Base-by-base conservation (phyloP, 2,113 vertebrate genomes). In the Catagonus wagneri region DNA sequence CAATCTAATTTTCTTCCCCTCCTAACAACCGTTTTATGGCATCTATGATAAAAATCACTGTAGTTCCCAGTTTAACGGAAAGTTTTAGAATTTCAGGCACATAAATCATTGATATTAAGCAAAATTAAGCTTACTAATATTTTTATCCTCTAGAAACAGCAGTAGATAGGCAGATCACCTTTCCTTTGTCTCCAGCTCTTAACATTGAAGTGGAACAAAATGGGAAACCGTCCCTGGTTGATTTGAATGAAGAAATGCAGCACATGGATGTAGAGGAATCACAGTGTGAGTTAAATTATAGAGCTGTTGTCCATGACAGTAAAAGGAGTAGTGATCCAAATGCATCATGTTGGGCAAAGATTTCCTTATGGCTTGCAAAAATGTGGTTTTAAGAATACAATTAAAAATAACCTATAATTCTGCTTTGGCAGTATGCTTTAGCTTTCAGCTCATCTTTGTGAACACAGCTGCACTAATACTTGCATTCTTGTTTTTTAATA, bases 181-280 rank as follows among this genome's bases (percentile, higher is more conserved):
- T 99, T 98, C 99, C 99, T 94, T 98, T 99, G 96, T 99, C 99
- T 97, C 99, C 98, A 96, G 98, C 99, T 96, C 99, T 99, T 98
- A 99, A 99, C 97, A 98, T 99, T 96, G 99, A 99, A 86, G 98
- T 99, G 79, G 99, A 99, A 98, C 99, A 99, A 98, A 99, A 99
- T 93, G 99, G 99, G 86, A 99, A 98, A 97, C 98, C 99, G 71
- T 98, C 98, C 69, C 95, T 99, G 95, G 98, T 99, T 80, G 99
- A 99, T 98, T 99, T 99, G 96, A 98, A 97, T 93, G 99, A 99
- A 97, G 99, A 99, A 98, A 99, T 99, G 97, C 99, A 99, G 96
- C 99, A 99, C 97, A 99, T 99, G 99, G 99, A 99, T 98, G 98
- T 99, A 66, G 99, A 99, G 89, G 99, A 99, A 94, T 98, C 99